Conservation (phyloP, 1,140 invertebrate species). For the Monochamus saltuarius region DNA sequence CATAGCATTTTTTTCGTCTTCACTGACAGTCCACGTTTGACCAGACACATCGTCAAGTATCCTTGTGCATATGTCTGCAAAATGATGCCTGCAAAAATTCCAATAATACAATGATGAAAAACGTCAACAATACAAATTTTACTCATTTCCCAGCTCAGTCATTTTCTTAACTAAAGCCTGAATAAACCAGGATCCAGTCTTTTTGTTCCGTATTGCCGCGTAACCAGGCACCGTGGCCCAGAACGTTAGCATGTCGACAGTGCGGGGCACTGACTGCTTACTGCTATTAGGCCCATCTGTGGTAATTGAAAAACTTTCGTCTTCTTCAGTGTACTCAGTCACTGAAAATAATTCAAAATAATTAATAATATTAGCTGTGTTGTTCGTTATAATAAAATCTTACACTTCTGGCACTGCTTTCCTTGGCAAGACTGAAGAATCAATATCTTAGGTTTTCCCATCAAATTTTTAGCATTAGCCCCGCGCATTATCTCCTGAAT, state of each 20-base stretch:
- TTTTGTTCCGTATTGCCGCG: constrained; percentile 71
- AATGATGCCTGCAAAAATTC: constrained; percentile 31
- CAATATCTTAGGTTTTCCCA: constrained; percentile 41
- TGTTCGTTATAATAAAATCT: too few relatives aligned
- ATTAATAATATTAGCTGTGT: too few relatives aligned
- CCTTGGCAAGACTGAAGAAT: constrained; percentile 47
- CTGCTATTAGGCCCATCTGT: constrained; percentile 24
- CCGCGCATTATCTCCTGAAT: constrained; percentile 35
- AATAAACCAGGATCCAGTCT: constrained; percentile 75
- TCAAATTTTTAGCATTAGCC: constrained; percentile 27
- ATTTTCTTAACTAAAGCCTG: constrained; percentile 67
- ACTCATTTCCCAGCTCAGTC: constrained; percentile 46
- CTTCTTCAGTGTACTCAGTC: constrained; percentile 13
- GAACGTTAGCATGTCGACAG: constrained; percentile 71
- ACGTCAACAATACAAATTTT: constrained; percentile 14
- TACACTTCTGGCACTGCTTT: constrained; percentile 39
- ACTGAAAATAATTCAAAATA: too few relatives aligned
- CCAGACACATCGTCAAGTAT: constrained; percentile 27
- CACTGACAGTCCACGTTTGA: constrained; percentile 27
- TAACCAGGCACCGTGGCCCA: constrained; percentile 74
- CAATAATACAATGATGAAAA: constrained; percentile 2
- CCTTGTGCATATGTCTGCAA: constrained; percentile 39
- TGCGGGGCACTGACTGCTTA: constrained; percentile 53
- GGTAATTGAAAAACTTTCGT: constrained; percentile 11
- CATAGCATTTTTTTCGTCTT: constrained; percentile 26